phyloP scores from a whole-genome alignment of 2,888 invertebrate genomes.

The Ametastegia equiseti region DNA sequence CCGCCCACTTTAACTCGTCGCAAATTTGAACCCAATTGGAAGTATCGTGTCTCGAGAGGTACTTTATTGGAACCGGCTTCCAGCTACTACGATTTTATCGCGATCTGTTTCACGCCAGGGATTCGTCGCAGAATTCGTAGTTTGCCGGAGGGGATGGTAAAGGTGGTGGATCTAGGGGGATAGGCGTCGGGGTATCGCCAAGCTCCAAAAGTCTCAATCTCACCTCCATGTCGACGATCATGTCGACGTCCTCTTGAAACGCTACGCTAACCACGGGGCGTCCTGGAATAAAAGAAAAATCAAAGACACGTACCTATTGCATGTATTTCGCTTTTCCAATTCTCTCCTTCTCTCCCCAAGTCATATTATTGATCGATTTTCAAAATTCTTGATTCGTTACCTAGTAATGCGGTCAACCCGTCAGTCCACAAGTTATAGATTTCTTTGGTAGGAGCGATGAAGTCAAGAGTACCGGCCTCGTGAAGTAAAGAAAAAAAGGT shows the following conservation, averaged over 20 bases:
- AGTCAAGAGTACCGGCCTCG: constrained; percentile 46
- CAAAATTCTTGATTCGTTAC: neutral
- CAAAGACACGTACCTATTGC: neutral
- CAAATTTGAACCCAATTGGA: constrained; percentile 40
- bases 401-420: constrained; percentile 31
- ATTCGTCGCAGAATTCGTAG: constrained; percentile 48
- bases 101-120: constrained; percentile 26
- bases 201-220: constrained; percentile 46
- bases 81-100: neutral
- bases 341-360: no score
- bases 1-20: constrained; percentile 15
- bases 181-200: constrained; percentile 33
- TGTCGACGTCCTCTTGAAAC: constrained; percentile 46
- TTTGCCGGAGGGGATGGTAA: constrained; percentile 44
- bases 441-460: constrained; percentile 44
- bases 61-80: constrained; percentile 8
- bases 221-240: constrained; percentile 49
- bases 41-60: constrained; percentile 24
- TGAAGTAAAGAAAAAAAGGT: constrained; percentile 45
- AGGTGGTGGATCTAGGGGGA: constrained; percentile 46
- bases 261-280: constrained; percentile 39
- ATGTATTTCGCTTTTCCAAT: no score
- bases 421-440: constrained; percentile 48
- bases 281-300: constrained; percentile 25
- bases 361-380: no score